Conservation (phyloP, 2,888 invertebrate species). For the Druceiella hillmani region DNA sequence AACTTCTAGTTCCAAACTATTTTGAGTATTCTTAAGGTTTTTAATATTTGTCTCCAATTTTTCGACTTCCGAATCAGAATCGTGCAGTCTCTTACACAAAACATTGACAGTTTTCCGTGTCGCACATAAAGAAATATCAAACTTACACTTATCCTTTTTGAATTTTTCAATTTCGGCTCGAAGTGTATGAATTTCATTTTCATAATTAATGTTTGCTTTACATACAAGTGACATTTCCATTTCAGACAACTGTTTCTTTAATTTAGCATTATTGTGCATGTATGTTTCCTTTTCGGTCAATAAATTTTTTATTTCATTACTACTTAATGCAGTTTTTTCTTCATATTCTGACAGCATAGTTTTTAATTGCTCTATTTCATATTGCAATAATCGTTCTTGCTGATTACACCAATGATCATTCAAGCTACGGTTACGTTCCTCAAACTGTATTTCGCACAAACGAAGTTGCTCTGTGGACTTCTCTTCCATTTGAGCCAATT, state of each 20-base stretch:
- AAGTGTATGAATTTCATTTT: slow-evolving; percentile 42
- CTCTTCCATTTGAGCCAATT: slow-evolving; percentile 45
- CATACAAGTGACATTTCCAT: too few species aligned
- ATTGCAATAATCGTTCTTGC: slow-evolving; percentile 34
- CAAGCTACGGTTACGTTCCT: slow-evolving; percentile 37
- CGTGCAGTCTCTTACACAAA: slow-evolving; percentile 49
- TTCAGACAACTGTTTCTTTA: too few species aligned
- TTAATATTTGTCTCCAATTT: slow-evolving; percentile 43
- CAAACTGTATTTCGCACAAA: slow-evolving; percentile 47
- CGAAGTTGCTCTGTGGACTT: slow-evolving; percentile 41
- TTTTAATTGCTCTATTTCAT: too few species aligned
- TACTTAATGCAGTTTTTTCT: too few species aligned
- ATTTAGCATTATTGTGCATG: too few species aligned
- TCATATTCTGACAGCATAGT: too few species aligned
- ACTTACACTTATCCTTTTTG: slow-evolving; percentile 48
- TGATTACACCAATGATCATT: slow-evolving; percentile 39
- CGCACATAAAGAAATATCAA: slow-evolving; percentile 54
- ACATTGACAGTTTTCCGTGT: slow-evolving; percentile 56
- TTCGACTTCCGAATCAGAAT: slow-evolving; percentile 56
- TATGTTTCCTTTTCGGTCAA: too few species aligned
- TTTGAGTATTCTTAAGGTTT: slow-evolving; percentile 33
- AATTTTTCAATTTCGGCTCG: slow-evolving; percentile 42
- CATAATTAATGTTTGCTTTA: slow-evolving; percentile 37
- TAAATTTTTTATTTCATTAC: too few species aligned
- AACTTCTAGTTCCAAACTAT: slow-evolving; percentile 37